A percentile compares a stretch with the other conserved stretches of the same genome.
Evolutionary conservation across 2,888 invertebrate species (phyloP).

Genomic region (Sisyra terminalis): DNA sequence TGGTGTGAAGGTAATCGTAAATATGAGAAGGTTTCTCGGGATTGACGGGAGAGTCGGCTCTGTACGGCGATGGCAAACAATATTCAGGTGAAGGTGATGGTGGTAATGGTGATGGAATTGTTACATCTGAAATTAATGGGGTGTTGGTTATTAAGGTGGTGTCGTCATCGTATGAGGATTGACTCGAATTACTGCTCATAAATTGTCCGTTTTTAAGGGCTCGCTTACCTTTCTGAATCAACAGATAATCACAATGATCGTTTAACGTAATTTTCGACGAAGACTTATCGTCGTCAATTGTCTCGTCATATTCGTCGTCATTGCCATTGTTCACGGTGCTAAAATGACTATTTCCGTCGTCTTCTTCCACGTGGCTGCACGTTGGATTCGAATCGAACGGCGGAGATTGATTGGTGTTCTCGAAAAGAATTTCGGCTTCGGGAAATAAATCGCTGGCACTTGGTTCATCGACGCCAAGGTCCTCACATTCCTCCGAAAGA

Average conservation of each 20-base stretch:
- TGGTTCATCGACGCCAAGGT: conserved; percentile 61
- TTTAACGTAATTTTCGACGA: not conserved
- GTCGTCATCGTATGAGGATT: conserved; percentile 23
- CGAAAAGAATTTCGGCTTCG: conserved; percentile 56
- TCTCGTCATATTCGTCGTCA: not conserved
- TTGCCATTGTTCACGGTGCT: not conserved
- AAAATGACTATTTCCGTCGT: not conserved
- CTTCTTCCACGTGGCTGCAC: not conserved
- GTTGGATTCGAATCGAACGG: conserved; percentile 34
- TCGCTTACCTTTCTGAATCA: conserved; percentile 1
- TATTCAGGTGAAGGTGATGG: conserved; percentile 3
- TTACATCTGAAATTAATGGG: conserved; percentile 5
- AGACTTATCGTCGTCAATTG: too few species aligned
- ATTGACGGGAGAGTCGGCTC: conserved; percentile 5
- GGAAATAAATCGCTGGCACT: conserved; percentile 67
- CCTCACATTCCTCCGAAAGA: conserved; percentile 62
- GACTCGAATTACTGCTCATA: conserved; percentile 16
- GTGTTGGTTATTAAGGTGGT: conserved; percentile 13
- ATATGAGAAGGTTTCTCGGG: conserved; percentile 2
- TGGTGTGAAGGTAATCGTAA: not conserved
- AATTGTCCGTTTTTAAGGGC: conserved; percentile 5
- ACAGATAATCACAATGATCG: not conserved
- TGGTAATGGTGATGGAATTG: conserved; percentile 7
- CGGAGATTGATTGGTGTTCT: conserved; percentile 49
- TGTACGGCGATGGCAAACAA: conserved; percentile 5